Evolutionary conservation across 2,797 vertebrate genomes (phyloP), one percentile per base, ranked within the genome.

Genomic region (Chelidonichthys spinosus): DNA sequence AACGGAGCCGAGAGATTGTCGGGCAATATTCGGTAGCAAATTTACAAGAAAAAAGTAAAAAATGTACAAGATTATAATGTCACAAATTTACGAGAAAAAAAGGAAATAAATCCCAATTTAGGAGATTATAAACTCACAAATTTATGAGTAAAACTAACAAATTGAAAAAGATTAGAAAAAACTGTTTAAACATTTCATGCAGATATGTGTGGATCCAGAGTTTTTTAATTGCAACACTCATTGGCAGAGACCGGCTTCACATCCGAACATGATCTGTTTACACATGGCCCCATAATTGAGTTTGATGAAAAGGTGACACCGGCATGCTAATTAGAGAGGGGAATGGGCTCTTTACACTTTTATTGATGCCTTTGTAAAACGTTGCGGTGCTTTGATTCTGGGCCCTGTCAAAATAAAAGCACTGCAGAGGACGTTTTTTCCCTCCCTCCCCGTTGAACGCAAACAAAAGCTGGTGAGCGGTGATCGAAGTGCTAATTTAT

Each of bases 401-500:
- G 47, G 46, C 39, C 47, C 86, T 83, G 74, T 84, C 74, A 82
- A 76, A 89, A 25, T 25, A 25, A 25, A 85, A 85, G 68, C 14
- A 71, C 83, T 75, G 83, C 67, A 2, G 68, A 82, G 70, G 61
- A 87, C 47, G 72, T 67, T 81, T 82, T 67, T 69, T 37, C 50
- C 25, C 25, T 3, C 40, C 62, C 44, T 43, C 47, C 60, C 60
- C 66, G 17, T 33, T 37, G 49, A 86, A 70, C 35, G 37, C 1
- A 7, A 60, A 69, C 75, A 76, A 86, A 79, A 86, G 91, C 93
- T 72, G 15, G 63, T 84, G 91, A 93, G 93, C 90, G 89, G 91
- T 82, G 91, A 91, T 84, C 83, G 77, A 86, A 92, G 81, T 79
- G 80, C 76, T 93, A 93, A 95, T 94, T 89, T 87, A 95, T 94